These are phyloP conservation scores for Cynocephalus volans DNA, from an alignment of 2,113 vertebrate species.

Conservation along the genomic window DNA sequence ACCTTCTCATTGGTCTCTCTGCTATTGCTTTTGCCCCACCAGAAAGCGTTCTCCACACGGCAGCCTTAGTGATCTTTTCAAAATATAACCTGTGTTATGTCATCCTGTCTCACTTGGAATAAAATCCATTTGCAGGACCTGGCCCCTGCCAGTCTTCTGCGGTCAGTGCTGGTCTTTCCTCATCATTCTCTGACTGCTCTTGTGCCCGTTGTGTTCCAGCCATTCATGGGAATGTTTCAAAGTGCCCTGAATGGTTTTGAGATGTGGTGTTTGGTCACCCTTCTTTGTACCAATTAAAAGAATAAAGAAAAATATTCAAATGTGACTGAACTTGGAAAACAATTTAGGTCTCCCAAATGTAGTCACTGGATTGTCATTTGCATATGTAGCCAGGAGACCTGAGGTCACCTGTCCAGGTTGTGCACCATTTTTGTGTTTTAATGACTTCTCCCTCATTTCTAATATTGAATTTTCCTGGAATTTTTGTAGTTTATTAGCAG, in stretches of 20 bases:
- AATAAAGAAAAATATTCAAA: background rate
- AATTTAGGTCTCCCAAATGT: background rate
- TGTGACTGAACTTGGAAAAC: background rate
- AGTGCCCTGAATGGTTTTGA: background rate
- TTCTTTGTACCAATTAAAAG: background rate
- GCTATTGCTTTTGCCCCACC: background rate
- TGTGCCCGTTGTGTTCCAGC: background rate
- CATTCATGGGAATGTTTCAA: background rate
- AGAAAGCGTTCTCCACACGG: background rate
- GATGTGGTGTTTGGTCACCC: background rate
- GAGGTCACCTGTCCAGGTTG: accelerated
- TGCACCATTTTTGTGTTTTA: background rate
- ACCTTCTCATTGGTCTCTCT: background rate
- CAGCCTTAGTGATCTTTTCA: background rate
- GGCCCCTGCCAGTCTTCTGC: background rate
- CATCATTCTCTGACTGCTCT: background rate
- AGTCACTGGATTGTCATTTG: background rate
- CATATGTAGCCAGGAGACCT: accelerated
- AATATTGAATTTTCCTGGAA: background rate
- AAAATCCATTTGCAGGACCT: accelerated
- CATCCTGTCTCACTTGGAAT: background rate
- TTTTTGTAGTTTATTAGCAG: background rate
- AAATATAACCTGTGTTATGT: background rate
- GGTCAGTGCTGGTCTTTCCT: background rate
- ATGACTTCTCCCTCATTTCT: background rate